Base-by-base conservation (phyloP, 1,140 invertebrate genomes). In the Calephelis nemesis region DNA sequence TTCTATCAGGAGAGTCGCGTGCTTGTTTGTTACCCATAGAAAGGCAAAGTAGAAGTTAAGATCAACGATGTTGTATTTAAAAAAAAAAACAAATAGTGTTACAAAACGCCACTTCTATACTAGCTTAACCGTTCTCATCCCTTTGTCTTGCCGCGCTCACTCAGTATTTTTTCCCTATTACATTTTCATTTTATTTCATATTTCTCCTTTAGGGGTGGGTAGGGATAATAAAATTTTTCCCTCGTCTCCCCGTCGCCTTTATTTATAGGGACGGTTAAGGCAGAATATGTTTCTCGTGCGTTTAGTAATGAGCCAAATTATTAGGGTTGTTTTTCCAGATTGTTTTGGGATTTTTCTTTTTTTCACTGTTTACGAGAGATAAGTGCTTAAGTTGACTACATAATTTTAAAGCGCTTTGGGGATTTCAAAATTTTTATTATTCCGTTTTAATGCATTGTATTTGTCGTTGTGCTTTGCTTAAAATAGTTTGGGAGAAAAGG, bases 131-230 rank as follows among this genome's bases (percentile, higher is more conserved):
- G 52, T 65, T 76, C 74, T 77, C 75, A 76, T 86, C 88, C 83
- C 85, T 91, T 87, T 89, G 88, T 91, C 88, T 91, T 91, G 78
- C 83, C 77, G 63, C 72, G 75, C 78, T 76, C 77, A 73, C 79
- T 83, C 77, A 79, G 85, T 88, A 91, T 91, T 91, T 91, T 89
- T 91, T 91, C 83, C 87, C 87, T 84, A 91, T 91, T 89, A 91
- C 85, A 87, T 91, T 91, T 91, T 91, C 88, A 91, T 91, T 91
- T 91, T 91, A 91, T 91, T 88, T 89, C 87, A 91, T 88, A 89
- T 91, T 89, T 84, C 86, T 87, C 85, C 85, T 86, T 87, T 81
- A 67, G 73, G 81, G 78, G 76, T 74, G 82, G 72, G 78, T 66
- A 72, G 79, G 84, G 82, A 88, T 89, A 89, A 89, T 89, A 91